phyloP scores from a whole-genome alignment of 2,888 invertebrate genomes.

The Cephonodes hylas region DNA sequence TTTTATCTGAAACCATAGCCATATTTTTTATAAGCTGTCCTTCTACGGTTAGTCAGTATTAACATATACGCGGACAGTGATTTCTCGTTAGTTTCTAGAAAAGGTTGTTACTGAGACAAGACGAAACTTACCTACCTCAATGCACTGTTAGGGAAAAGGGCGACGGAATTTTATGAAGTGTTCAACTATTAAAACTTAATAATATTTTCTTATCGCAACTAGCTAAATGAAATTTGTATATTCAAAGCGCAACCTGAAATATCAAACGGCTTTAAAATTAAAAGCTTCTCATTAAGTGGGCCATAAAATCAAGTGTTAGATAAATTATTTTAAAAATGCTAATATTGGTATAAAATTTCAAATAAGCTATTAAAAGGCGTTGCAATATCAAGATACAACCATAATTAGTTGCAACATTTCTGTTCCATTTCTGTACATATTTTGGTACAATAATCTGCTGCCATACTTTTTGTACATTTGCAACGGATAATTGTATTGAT shows the following conservation, averaged over 20 bases:
- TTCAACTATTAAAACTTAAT: background rate
- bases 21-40: too few relatives aligned
- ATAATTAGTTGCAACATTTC: background rate
- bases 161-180: conserved; percentile 1
- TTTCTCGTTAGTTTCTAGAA: background rate
- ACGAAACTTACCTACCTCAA: conserved; percentile 10
- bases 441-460: background rate
- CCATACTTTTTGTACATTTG: background rate
- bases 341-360: background rate
- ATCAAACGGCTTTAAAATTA: background rate
- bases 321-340: background rate
- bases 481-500: background rate
- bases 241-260: background rate
- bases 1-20: too few relatives aligned
- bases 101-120: background rate
- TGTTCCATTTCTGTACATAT: background rate
- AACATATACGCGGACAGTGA: background rate
- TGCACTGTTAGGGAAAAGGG: background rate
- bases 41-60: too few relatives aligned
- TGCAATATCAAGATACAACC: background rate
- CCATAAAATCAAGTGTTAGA: conserved; percentile 2
- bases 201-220: too few relatives aligned
- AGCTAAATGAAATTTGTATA: too few relatives aligned
- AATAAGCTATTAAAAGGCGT: background rate
- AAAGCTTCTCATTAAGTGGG: background rate